phyloP scores from a whole-genome alignment of 2,113 vertebrate species.

The Apteryx mantelli region DNA sequence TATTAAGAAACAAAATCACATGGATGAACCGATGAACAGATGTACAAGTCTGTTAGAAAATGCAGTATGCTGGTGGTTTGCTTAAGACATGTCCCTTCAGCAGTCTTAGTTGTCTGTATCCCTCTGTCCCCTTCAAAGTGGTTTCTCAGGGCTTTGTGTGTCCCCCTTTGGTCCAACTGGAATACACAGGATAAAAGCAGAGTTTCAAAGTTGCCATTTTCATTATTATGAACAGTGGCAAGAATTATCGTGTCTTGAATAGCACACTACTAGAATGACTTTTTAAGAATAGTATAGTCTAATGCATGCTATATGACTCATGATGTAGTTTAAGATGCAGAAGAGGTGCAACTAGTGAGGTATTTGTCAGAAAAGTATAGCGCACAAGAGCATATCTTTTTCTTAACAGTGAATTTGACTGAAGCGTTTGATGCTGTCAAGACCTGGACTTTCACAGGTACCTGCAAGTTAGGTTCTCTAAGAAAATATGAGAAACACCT shows the following conservation, averaged over 20 bases:
- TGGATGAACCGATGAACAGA: not conserved
- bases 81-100: not conserved
- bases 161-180: not conserved
- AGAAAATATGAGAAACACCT: not conserved
- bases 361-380: not conserved
- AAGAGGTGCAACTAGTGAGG: not conserved
- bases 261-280: not conserved
- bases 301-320: not conserved
- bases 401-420: not conserved
- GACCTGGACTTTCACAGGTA: not conserved
- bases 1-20: not conserved
- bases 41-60: not conserved
- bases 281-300: not conserved
- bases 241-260: not conserved
- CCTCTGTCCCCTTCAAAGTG: not conserved
- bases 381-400: fast-evolving
- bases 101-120: not conserved
- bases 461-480: not conserved
- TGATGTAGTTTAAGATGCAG: not conserved
- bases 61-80: not conserved
- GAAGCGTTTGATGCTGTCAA: not conserved
- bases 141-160: not conserved
- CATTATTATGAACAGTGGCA: not conserved
- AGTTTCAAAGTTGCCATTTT: not conserved
- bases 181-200: not conserved